Conservation (phyloP, 1,140 invertebrate genomes). For the Epicauta chinensis region DNA sequence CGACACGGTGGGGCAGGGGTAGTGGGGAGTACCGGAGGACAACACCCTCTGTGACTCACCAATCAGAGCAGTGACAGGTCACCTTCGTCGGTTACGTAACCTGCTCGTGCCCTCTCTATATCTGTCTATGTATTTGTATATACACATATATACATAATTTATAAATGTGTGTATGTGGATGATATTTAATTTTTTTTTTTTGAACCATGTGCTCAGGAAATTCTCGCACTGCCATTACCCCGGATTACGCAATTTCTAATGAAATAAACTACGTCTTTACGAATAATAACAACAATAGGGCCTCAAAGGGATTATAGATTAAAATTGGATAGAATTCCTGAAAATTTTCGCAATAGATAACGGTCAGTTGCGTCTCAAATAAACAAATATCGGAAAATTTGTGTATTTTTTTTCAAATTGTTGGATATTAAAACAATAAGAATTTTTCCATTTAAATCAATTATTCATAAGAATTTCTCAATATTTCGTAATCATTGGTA, state of each 20-base stretch:
- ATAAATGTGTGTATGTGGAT: no score
- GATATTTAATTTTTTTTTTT: constrained; percentile 13
- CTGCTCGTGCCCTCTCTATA: constrained; percentile 19
- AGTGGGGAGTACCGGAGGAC: constrained; percentile 35
- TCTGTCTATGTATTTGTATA: no score
- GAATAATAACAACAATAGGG: no score
- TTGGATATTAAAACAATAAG: no score
- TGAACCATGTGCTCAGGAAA: constrained; percentile 17
- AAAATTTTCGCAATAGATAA: neutral
- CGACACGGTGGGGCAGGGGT: constrained; percentile 20
- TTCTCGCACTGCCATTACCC: constrained; percentile 13
- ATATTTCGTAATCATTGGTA: constrained; percentile 3
- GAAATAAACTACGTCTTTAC: no score
- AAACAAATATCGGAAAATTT: constrained; percentile 15
- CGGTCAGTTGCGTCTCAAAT: constrained; percentile 16
- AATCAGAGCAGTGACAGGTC: constrained; percentile 42
- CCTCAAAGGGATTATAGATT: no score
- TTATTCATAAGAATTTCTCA: neutral
- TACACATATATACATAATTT: no score
- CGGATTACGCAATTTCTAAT: no score
- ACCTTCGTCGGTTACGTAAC: constrained; percentile 40
- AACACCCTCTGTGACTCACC: constrained; percentile 44
- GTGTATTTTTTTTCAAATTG: no score
- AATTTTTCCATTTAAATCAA: no score
- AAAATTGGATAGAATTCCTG: no score